Conservation (phyloP, 2,113 vertebrate genomes). For the rat (Rattus norvegicus) region GRCr8 NC_086023.1:52125001-52125500, state of each 20-base stretch:
- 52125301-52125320: neutral
- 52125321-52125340: neutral
- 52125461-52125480: slow-evolving; percentile 16
- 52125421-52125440: neutral
- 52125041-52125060: neutral
- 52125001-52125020: neutral
- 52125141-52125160: neutral
- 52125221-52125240: neutral
- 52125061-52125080: neutral
- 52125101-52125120: neutral
- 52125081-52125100: neutral
- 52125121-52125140: neutral
- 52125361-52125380: slow-evolving; percentile 18
- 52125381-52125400: neutral
- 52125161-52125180: neutral
- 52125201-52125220: neutral
- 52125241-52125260: slow-evolving; percentile 28
- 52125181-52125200: neutral
- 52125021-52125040: neutral
- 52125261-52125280: neutral
- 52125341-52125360: slow-evolving; percentile 47
- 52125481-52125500: neutral
- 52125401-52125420: neutral
- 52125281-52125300: neutral
- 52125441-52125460: neutral